Percentiles rank a stretch among this genome's conserved stretches.
phyloP scores from a whole-genome alignment of 2,797 vertebrate genomes.

The Aplochiton taeniatus region DNA sequence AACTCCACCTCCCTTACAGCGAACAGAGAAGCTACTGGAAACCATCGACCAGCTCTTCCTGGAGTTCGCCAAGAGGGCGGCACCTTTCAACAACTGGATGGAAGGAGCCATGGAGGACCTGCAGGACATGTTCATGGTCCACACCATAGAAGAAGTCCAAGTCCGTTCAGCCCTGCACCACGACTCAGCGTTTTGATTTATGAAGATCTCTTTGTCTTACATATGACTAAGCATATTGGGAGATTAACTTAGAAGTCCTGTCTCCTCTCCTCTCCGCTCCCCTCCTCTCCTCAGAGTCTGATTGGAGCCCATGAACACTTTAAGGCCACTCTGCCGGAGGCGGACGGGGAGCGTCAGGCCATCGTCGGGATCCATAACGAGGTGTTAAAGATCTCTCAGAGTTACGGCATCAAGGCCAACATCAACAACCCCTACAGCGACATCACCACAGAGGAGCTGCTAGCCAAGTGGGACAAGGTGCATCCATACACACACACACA shows the following conservation, averaged over 20 bases:
- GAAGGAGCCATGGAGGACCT: constrained; percentile 98
- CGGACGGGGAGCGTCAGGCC: constrained; percentile 92
- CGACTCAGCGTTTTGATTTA: too few relatives aligned
- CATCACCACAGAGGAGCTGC: constrained; percentile 87
- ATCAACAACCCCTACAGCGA: constrained; percentile 91
- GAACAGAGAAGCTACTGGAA: constrained; percentile 93
- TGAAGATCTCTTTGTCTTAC: too few relatives aligned
- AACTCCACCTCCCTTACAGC: constrained; percentile 67
- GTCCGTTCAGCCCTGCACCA: constrained; percentile 51
- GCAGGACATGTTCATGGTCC: constrained; percentile 98
- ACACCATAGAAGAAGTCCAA: constrained; percentile 93
- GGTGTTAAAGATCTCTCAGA: constrained; percentile 96
- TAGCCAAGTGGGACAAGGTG: constrained; percentile 96
- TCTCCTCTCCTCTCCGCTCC: constrained; percentile 2
- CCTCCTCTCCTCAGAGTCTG: constrained; percentile 78
- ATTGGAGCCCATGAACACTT: constrained; percentile 97
- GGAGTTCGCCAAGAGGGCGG: constrained; percentile 94
- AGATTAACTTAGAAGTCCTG: background rate
- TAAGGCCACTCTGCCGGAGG: constrained; percentile 95
- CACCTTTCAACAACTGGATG: constrained; percentile 99
- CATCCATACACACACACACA: constrained; percentile 9
- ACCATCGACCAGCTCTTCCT: constrained; percentile 96
- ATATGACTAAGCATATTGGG: too few relatives aligned
- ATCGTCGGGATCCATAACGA: constrained; percentile 95
- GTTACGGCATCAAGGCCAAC: constrained; percentile 87